Evolutionary conservation across 2,888 invertebrate species (phyloP), one percentile per base, ranked within the genome.

Genomic region (Melanotus villosus): DNA sequence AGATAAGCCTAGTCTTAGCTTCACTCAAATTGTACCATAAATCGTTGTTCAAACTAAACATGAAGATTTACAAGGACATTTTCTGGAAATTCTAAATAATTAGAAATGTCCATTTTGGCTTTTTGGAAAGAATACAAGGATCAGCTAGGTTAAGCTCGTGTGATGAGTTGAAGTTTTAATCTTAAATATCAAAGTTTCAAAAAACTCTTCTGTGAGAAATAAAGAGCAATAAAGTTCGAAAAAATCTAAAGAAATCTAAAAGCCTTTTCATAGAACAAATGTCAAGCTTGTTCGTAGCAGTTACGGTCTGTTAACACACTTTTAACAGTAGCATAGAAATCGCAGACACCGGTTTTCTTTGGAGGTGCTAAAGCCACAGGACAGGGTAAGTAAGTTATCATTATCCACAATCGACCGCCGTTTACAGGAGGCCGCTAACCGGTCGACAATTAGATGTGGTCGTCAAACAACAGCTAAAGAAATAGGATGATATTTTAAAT

Each of bases 371-470:
- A 68, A 69, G 45, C 50, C 69, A 60, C 65, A 65, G 52, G 65
- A 59, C 64, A 68, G 68, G 63, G 68, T 68, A 69, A 69, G 59
- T 69, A 54, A 69, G 65, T 69, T 65, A 69, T 69, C 69, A 65
- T 65, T 69, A 69, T 60, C 69, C 56, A 56, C 65, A 59, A 64
- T 43, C 58, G 65, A 45, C 36, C 65, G 52, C 57, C 59, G 57
- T 64, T 68, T 59, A 58, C 19, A 60, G 59, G 41, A 69, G 60
- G 26, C 69, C 60, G 65, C 69, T 65, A 69, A 69, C 69, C 69
- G 69, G 69, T 69, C 69, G 54, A 69, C 69, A 69, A 69, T 69
- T 69, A 69, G 69, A 69, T 69, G 54, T 65, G 69, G 69, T 69
- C 59, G 69, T 69, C 69, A 69, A 68, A 65, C 43, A 68, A 63